These are phyloP conservation scores for Morbakka virulenta DNA, from an alignment of 30 jellyfish, hydroid and myxozoan species.

Conservation along the genomic window DNA sequence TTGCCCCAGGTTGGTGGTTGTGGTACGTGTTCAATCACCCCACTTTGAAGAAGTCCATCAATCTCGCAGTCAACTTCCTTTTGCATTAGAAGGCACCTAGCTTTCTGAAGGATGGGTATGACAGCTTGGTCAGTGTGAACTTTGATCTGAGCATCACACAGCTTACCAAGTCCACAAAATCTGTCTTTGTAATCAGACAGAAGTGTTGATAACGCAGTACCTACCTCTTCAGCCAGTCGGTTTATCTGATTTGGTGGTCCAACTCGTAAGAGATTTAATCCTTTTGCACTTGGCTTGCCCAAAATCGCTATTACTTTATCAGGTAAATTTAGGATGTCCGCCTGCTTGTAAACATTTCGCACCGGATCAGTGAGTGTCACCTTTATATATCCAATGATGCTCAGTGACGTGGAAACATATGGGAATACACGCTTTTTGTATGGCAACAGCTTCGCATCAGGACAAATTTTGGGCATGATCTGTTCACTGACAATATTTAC, in stretches of 20 bases:
- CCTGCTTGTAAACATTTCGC: too few relatives aligned
- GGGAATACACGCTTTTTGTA: too few relatives aligned
- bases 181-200: conserved; percentile 36
- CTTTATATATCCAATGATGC: too few relatives aligned
- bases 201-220: too few relatives aligned
- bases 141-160: conserved; percentile 3
- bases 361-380: too few relatives aligned
- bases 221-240: too few relatives aligned
- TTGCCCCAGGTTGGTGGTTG: conserved; percentile 50
- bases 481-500: too few relatives aligned
- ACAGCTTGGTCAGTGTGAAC: conserved; percentile 19
- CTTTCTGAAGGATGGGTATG: conserved; percentile 30
- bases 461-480: too few relatives aligned
- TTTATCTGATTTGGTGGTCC: conserved; percentile 17
- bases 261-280: conserved; percentile 2
- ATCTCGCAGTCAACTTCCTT: conserved; percentile 46
- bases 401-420: too few relatives aligned
- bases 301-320: too few relatives aligned
- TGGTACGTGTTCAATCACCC: conserved; percentile 38
- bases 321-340: too few relatives aligned
- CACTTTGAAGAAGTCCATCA: conserved; percentile 16
- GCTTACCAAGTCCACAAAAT: conserved; percentile 30
- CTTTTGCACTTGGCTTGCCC: not conserved
- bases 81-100: conserved; percentile 46
- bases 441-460: too few relatives aligned